phyloP scores from a whole-genome alignment of 2,888 invertebrate species.

The Leistus spinibarbis region DNA sequence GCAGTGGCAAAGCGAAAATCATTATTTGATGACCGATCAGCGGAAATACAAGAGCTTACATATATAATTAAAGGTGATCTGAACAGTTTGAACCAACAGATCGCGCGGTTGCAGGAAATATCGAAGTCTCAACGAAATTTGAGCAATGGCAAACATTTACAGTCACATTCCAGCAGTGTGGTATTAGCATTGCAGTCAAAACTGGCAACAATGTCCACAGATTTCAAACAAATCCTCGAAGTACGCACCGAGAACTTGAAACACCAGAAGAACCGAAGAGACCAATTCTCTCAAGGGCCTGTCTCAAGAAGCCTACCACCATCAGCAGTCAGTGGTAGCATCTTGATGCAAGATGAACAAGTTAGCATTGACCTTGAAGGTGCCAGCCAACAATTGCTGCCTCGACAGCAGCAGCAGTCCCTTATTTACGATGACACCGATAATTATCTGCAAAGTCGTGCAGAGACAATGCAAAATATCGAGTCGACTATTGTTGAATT shows the following conservation, averaged over 20 bases:
- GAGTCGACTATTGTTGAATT: slow-evolving; percentile 98
- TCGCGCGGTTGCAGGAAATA: slow-evolving; percentile 87
- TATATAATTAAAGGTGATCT: slow-evolving; percentile 97
- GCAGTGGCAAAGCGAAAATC: slow-evolving; percentile 97
- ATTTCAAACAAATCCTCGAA: slow-evolving; percentile 97
- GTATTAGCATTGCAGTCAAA: slow-evolving; percentile 92
- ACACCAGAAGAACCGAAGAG: slow-evolving; percentile 90
- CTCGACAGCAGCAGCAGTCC: slow-evolving; percentile 65
- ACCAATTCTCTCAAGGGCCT: slow-evolving; percentile 83
- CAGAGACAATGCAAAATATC: slow-evolving; percentile 98
- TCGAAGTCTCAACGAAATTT: slow-evolving; percentile 72
- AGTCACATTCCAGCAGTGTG: slow-evolving; percentile 91
- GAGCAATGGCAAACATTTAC: slow-evolving; percentile 75
- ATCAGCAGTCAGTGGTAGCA: slow-evolving; percentile 61
- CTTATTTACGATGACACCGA: slow-evolving; percentile 86
- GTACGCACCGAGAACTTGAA: slow-evolving; percentile 97
- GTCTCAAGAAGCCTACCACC: slow-evolving; percentile 67
- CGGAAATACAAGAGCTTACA: slow-evolving; percentile 96
- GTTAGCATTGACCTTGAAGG: slow-evolving; percentile 87
- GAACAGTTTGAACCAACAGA: slow-evolving; percentile 93
- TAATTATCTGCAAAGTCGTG: slow-evolving; percentile 88
- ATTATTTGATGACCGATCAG: slow-evolving; percentile 93
- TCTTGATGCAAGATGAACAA: slow-evolving; percentile 67
- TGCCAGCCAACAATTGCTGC: slow-evolving; percentile 53
- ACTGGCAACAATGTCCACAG: slow-evolving; percentile 94